Conservation (phyloP, 2,113 vertebrate genomes). For the Actenoides hombroni region DNA sequence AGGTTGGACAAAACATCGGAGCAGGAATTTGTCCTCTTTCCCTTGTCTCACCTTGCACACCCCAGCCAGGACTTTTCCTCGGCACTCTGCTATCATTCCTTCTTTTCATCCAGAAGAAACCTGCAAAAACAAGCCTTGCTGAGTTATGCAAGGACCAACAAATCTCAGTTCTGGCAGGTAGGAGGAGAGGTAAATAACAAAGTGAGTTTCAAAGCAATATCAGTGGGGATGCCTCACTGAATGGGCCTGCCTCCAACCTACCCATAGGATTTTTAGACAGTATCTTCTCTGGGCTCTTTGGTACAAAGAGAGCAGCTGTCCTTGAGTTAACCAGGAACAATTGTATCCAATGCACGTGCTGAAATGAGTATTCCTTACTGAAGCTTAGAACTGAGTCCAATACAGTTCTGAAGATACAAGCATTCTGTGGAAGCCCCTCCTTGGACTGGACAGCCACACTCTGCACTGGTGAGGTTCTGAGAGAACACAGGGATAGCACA, state of each 20-base stretch:
- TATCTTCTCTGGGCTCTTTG: neutral
- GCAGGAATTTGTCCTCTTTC: neutral
- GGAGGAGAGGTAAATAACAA: constrained; percentile 7
- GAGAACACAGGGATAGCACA: rapidly evolving
- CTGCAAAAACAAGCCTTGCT: constrained; percentile 39
- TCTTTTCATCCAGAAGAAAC: neutral
- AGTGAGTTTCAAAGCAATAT: neutral
- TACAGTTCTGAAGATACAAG: neutral
- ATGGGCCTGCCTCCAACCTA: neutral
- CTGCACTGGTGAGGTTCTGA: neutral
- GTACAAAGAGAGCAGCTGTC: neutral
- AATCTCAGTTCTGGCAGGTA: neutral
- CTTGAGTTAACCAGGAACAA: neutral
- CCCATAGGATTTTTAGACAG: neutral
- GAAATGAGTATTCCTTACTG: neutral
- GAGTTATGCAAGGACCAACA: constrained; percentile 31
- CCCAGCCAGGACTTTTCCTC: neutral
- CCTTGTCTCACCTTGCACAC: rapidly evolving
- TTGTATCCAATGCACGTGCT: neutral
- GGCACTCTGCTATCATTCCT: neutral
- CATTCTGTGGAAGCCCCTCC: neutral
- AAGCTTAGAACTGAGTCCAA: neutral
- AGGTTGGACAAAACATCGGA: neutral
- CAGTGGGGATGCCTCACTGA: neutral
- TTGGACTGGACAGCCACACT: neutral